phyloP scores from a whole-genome alignment of 2,113 vertebrate species.

The Pangasianodon hypophthalmus region DNA sequence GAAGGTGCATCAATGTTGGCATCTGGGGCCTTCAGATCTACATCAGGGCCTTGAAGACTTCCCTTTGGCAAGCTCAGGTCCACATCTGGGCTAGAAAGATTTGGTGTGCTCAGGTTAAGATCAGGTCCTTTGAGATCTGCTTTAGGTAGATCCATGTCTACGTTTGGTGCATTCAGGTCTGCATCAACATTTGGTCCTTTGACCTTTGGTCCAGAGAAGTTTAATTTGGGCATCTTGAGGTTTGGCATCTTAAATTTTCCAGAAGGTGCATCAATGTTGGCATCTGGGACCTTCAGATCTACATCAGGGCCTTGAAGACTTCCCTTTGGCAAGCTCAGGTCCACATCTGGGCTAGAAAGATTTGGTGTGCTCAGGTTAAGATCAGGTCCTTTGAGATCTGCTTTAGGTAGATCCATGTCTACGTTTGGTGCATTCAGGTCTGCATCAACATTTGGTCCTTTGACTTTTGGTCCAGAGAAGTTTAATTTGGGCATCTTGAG shows the following conservation, averaged over 20 bases:
- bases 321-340: conserved; percentile 51
- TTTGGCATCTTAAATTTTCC: conserved; percentile 65
- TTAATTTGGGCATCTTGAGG: conserved; percentile 57
- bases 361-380: conserved; percentile 59
- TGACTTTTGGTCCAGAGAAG: conserved; percentile 50
- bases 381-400: conserved; percentile 53
- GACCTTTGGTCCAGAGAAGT: conserved; percentile 48
- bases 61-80: conserved; percentile 55
- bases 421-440: conserved; percentile 42
- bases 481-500: conserved; percentile 57
- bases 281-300: conserved; percentile 59
- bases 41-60: conserved; percentile 53
- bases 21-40: conserved; percentile 60
- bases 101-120: conserved; percentile 46
- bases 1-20: conserved; percentile 50
- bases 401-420: conserved; percentile 44
- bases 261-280: conserved; percentile 51
- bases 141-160: conserved; percentile 50
- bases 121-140: conserved; percentile 39
- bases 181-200: conserved; percentile 47
- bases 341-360: conserved; percentile 57
- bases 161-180: conserved; percentile 38
- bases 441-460: conserved; percentile 46
- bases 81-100: conserved; percentile 52
- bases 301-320: conserved; percentile 54